A percentile compares a stretch with the other conserved stretches of the same genome.
These are phyloP conservation scores for Lamproptera curius DNA, from an alignment of 2,888 invertebrate genomes.

Conservation along the genomic window DNA sequence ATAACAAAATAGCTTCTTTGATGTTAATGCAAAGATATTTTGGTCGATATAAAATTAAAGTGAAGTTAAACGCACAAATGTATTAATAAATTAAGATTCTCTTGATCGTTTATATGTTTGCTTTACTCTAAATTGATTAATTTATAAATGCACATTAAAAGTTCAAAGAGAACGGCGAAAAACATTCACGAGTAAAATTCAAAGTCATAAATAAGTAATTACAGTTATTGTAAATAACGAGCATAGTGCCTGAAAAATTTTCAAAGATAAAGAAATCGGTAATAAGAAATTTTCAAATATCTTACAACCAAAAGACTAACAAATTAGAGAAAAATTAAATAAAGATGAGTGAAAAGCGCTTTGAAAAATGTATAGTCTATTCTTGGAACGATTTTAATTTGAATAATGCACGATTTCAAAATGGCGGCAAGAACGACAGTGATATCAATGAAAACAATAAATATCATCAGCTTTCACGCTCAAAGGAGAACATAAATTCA, in stretches of 20 bases:
- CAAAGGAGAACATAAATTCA: constrained; percentile 14
- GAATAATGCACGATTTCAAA: constrained; percentile 5
- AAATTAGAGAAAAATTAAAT: constrained; percentile 3
- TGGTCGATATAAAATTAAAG: neutral
- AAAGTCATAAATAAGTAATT: neutral
- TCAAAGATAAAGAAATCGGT: neutral
- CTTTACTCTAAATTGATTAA: constrained; percentile 12
- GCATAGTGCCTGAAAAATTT: neutral
- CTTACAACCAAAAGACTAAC: neutral
- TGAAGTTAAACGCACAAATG: neutral
- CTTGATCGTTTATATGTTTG: neutral
- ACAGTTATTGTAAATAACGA: neutral
- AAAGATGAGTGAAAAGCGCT: neutral
- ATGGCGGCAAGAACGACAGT: constrained; percentile 14
- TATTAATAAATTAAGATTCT: neutral
- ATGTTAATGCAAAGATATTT: constrained; percentile 1
- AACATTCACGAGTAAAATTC: too few species aligned
- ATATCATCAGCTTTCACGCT: constrained; percentile 10
- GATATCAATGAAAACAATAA: constrained; percentile 14
- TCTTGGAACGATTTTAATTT: constrained; percentile 6
- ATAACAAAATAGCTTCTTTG: neutral
- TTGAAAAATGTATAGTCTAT: neutral
- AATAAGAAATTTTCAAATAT: neutral
- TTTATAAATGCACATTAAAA: neutral
- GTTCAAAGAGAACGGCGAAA: neutral